Percentiles rank a stretch among this genome's conserved stretches.
These are phyloP conservation scores for Ips typographus DNA, from an alignment of 1,140 invertebrate species.

Conservation along the genomic window DNA sequence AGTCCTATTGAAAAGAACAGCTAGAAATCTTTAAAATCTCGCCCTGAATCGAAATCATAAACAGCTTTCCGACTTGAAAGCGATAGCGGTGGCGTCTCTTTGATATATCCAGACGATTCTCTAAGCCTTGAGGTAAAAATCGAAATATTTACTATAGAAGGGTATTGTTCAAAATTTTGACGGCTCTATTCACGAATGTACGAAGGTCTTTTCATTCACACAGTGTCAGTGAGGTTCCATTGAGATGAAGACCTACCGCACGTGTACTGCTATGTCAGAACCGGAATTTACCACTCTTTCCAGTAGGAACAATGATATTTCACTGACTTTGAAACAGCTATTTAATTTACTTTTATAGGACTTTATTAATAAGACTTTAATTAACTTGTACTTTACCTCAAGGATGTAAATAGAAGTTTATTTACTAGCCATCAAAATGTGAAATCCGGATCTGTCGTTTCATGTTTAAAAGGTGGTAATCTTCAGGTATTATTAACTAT, in stretches of 20 bases:
- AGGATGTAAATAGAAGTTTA: not conserved
- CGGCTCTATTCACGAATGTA: slow-evolving; percentile 24
- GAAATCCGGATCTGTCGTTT: not conserved
- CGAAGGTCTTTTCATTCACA: slow-evolving; percentile 25
- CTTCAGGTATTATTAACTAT: not conserved
- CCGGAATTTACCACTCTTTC: not conserved
- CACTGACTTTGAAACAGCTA: too few species aligned
- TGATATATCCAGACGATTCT: slow-evolving; percentile 17
- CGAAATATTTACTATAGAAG: slow-evolving; percentile 28
- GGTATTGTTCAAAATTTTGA: slow-evolving; percentile 25
- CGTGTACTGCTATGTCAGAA: slow-evolving; percentile 3
- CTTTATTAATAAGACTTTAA: too few species aligned
- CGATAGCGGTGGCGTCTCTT: slow-evolving; percentile 27
- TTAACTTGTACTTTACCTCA: too few species aligned
- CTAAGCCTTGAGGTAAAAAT: slow-evolving; percentile 6
- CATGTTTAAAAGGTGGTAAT: not conserved
- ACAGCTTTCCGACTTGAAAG: slow-evolving; percentile 17
- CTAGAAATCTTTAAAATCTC: slow-evolving; percentile 12
- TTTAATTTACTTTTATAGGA: too few species aligned
- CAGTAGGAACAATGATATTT: too few species aligned
- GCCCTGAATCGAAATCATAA: slow-evolving; percentile 6
- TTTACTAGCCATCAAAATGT: not conserved
- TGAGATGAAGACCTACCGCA: slow-evolving; percentile 29
- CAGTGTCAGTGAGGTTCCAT: slow-evolving; percentile 22
- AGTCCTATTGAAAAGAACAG: slow-evolving; percentile 2